A percentile compares a stretch with the other conserved stretches of the same genome.
These are phyloP conservation scores for Onychorhynchus coronatus DNA, from an alignment of 2,113 vertebrate species.

Conservation along the genomic window DNA sequence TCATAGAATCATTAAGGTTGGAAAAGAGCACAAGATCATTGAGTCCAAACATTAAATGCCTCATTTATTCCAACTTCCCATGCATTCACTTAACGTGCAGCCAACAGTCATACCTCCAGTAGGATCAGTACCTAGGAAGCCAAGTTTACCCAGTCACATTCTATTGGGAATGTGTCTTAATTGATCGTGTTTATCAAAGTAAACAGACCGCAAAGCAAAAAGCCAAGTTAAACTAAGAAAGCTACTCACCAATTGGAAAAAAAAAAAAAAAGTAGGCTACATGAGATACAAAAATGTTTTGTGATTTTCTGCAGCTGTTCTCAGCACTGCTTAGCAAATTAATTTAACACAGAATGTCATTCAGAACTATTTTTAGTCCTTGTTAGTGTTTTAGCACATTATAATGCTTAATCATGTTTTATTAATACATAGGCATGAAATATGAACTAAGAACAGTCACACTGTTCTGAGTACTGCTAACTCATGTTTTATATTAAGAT, in stretches of 20 bases:
- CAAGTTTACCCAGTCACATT: not conserved
- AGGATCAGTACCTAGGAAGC: not conserved
- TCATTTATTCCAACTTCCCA: not conserved
- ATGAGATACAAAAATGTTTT: not conserved
- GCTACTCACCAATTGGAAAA: not conserved
- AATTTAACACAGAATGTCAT: not conserved
- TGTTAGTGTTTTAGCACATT: not conserved
- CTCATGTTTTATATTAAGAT: not conserved
- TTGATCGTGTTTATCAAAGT: not conserved
- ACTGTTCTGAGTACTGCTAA: not conserved
- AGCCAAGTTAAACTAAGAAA: not conserved
- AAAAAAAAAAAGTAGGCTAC: not conserved
- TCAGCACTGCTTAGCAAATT: not conserved
- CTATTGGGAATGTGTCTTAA: not conserved
- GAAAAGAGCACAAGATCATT: not conserved
- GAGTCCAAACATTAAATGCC: not conserved
- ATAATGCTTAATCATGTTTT: not conserved
- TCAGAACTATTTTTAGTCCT: not conserved
- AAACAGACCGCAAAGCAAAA: not conserved
- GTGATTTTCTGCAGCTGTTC: not conserved
- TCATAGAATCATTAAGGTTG: not conserved
- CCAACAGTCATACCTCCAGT: not conserved
- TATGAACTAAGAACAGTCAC: not conserved
- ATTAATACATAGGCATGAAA: not conserved
- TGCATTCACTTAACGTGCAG: not conserved